Evolutionary conservation across 1,140 invertebrate genomes (phyloP).

Genomic region (Delia radicum): DNA sequence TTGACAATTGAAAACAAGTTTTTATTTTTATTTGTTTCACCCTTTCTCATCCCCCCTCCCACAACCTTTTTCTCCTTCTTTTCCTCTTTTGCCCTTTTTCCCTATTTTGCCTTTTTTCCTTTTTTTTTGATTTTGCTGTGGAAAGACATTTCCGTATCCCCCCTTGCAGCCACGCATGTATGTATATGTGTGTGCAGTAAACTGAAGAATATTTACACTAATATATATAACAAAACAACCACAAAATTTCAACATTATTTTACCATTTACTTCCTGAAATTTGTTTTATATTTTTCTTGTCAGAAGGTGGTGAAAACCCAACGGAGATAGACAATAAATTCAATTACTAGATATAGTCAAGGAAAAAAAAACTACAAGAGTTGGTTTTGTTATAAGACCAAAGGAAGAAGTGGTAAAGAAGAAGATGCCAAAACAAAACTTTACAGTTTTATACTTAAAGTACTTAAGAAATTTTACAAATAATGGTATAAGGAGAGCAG

Average conservation of each 20-base stretch:
- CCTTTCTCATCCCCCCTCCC: no score
- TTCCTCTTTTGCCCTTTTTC: no score
- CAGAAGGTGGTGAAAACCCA: conserved; percentile 8
- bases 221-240: background rate
- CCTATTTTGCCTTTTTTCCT: no score
- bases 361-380: background rate
- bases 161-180: no score
- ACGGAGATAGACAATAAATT: conserved; percentile 23
- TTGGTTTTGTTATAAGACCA: background rate
- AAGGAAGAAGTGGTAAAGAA: background rate
- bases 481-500: background rate
- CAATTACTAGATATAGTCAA: conserved; percentile 3
- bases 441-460: background rate
- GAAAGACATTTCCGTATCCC: no score
- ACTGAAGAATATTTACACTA: no score
- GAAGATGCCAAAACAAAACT: background rate
- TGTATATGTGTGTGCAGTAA: no score
- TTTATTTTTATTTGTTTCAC: no score
- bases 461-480: background rate
- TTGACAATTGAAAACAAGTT: no score
- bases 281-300: background rate
- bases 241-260: conserved; percentile 12
- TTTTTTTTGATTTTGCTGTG: no score
- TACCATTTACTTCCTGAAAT: conserved; percentile 13
- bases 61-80: no score